Evolutionary conservation across 2,113 vertebrate species (phyloP).

Genomic region (Leptobrachium leishanense): DNA sequence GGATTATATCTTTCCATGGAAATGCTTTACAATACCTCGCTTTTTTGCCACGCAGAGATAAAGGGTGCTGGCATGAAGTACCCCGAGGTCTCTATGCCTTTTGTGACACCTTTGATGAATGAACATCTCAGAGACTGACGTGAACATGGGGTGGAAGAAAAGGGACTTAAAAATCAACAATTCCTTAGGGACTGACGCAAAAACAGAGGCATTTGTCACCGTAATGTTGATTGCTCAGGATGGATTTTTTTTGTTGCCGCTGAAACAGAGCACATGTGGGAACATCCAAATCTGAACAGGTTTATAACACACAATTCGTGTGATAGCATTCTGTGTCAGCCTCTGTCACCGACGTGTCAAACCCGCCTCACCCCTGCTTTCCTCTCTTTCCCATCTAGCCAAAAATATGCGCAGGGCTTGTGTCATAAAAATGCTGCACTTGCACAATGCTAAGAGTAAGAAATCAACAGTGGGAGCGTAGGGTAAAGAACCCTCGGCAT

Average conservation of each 20-base stretch:
- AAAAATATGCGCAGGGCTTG: too few species aligned
- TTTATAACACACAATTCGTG: too few species aligned
- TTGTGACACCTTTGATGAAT: conserved; percentile 29
- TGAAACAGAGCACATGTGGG: background rate
- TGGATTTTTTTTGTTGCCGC: conserved; percentile 9
- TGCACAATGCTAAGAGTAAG: too few species aligned
- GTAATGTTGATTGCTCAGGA: conserved; percentile 34
- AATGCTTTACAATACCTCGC: conserved; percentile 35
- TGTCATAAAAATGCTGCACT: too few species aligned
- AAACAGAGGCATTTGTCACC: conserved; percentile 32
- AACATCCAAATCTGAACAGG: background rate
- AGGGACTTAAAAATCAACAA: conserved; percentile 21
- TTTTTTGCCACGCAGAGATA: conserved; percentile 32
- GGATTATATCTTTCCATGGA: conserved; percentile 20
- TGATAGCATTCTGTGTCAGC: too few species aligned
- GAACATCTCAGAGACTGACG: conserved; percentile 40
- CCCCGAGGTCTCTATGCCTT: conserved; percentile 36
- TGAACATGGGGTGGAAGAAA: conserved; percentile 21
- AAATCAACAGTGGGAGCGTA: too few species aligned
- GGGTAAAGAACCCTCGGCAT: too few species aligned
- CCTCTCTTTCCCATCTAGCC: too few species aligned
- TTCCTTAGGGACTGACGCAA: conserved; percentile 9
- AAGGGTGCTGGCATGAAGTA: conserved; percentile 21
- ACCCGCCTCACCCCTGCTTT: too few species aligned
- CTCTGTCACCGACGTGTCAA: too few species aligned